Base-by-base conservation (phyloP, 2,113 vertebrate species). In the Herpailurus yagouaroundi region DNA sequence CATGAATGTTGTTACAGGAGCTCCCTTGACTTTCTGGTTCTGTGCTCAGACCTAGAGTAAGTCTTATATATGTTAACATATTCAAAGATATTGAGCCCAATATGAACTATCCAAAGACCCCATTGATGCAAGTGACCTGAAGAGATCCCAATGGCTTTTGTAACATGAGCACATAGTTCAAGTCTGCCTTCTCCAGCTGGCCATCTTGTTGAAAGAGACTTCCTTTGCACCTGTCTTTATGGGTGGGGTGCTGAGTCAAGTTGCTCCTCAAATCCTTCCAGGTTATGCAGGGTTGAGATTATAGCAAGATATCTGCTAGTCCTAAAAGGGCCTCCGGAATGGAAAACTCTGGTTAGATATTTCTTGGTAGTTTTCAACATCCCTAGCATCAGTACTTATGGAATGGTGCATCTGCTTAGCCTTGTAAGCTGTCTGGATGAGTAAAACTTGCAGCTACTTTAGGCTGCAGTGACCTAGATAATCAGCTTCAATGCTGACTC, bases 391-490 rank as follows among this genome's bases (percentile, higher is more conserved):
- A n/a, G 21, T 4, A 31, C 25, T 74, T 60, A 52, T 10, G 80
- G 91, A 91, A 74, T 18, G 55, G 50, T 41, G n/a, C 52, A 23
- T 87, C 81, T 68, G 74, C 89, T 79, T 27, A 73, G 92, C 86
- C n/a, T 57, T 68, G 25, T n/a, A 77, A 66, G 89, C 89, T 83
- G 90, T 52, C 79, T 89, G 79, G 71, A 41, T 15, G 45, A 71
- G 71, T 50, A 36, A 23, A 73, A 89, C n/a, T 68, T 45, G 74
- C 69, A 95, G 95, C 81, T 89, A 88, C 85, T 91, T 11, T 66
- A 69, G 87, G 50, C 95, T 50, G 92, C 94, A 94, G 73, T 96
- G 96, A 96, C 98, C 98, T 96, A 96, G 68, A 96, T 98, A 87
- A 83, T 81, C 36, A 68, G 79, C 83, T 52, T 57, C 48, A 63